Conservation (phyloP, 2,797 vertebrate species). For the Melanotaenia parkinsoni region DNA sequence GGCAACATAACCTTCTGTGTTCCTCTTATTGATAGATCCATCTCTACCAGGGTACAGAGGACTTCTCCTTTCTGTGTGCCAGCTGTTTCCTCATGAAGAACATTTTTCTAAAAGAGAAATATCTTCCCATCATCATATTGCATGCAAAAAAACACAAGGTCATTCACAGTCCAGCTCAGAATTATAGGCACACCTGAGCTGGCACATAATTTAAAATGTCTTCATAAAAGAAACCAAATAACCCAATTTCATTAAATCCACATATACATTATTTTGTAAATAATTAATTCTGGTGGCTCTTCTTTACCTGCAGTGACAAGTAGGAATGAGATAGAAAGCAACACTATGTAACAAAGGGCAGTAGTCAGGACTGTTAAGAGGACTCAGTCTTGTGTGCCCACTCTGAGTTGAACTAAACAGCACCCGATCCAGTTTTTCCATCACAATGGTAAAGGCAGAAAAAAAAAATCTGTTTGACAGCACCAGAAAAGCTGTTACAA, state of each 20-base stretch:
- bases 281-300: not conserved
- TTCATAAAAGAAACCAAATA: not conserved
- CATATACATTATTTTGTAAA: not conserved
- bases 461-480: not conserved
- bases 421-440: not conserved
- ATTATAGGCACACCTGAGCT: not conserved
- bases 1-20: constrained; percentile 68
- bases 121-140: constrained; percentile 19
- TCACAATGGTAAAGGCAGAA: not conserved
- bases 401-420: too few species aligned
- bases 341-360: not conserved
- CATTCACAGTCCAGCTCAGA: not conserved
- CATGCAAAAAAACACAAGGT: constrained; percentile 17
- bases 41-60: constrained; percentile 60
- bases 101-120: constrained; percentile 17
- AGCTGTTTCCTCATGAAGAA: constrained; percentile 78
- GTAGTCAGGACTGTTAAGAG: too few species aligned
- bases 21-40: constrained; percentile 78
- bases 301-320: not conserved
- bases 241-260: not conserved
- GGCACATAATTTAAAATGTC: not conserved
- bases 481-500: not conserved
- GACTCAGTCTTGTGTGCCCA: too few species aligned
- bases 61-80: constrained; percentile 80
- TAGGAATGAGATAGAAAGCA: not conserved